A percentile compares a stretch with the other conserved stretches of the same genome.
phyloP scores from a whole-genome alignment of 2,888 invertebrate species.

The Cacoxenus indagator region DNA sequence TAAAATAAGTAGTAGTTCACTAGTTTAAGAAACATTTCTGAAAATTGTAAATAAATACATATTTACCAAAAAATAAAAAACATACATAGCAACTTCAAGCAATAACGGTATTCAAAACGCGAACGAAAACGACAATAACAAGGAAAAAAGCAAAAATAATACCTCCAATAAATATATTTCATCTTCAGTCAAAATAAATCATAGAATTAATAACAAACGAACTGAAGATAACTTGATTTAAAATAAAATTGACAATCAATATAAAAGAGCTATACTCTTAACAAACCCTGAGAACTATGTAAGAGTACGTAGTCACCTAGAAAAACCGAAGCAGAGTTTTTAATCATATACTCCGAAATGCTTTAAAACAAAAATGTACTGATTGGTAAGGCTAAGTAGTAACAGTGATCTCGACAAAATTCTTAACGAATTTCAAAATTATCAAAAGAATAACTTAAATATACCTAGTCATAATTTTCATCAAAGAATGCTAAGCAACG shows the following conservation, averaged over 20 bases:
- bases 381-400: conserved; percentile 7
- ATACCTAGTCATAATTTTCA: no score
- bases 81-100: background rate
- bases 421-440: background rate
- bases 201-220: conserved; percentile 15
- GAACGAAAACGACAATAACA: background rate
- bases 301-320: background rate
- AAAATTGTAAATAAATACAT: no score
- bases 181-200: conserved; percentile 12
- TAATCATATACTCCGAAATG: conserved; percentile 17
- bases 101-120: background rate
- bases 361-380: conserved; percentile 13
- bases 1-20: no score
- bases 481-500: background rate
- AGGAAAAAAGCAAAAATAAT: conserved; percentile 3
- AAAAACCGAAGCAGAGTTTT: background rate
- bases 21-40: no score
- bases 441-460: conserved; percentile 17
- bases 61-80: no score
- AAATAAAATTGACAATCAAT: conserved; percentile 6
- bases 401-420: conserved; percentile 10
- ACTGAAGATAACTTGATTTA: background rate
- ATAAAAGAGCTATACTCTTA: background rate
- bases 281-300: no score
- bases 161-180: conserved; percentile 12